Evolutionary conservation across 1,140 invertebrate genomes (phyloP).

Genomic region (Musca domestica): DNA sequence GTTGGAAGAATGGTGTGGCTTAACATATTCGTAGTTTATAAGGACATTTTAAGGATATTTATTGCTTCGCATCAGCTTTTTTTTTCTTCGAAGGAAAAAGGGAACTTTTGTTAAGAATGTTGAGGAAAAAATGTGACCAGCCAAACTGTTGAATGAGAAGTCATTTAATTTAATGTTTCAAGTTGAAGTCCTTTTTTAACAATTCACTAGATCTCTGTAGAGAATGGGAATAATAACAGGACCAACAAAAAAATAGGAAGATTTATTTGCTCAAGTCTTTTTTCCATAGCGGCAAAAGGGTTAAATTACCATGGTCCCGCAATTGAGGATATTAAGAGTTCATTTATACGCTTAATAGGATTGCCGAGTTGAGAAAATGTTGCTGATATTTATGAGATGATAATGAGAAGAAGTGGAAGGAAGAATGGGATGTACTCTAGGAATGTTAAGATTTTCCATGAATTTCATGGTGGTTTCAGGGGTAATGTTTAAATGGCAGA

Average conservation of each 20-base stretch:
- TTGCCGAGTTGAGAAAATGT: no score
- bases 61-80: not conserved
- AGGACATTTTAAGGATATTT: conserved; percentile 1
- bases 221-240: not conserved
- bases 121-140: not conserved
- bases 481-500: no score
- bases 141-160: conserved; percentile 20
- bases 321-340: no score
- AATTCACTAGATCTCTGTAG: not conserved
- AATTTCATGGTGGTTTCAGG: no score
- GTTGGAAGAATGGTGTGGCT: no score
- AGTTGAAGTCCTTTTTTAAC: not conserved
- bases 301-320: not conserved
- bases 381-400: no score
- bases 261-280: conserved; percentile 16
- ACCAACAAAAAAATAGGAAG: not conserved
- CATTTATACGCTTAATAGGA: no score
- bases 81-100: not conserved
- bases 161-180: conserved; percentile 19
- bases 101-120: not conserved
- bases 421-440: no score
- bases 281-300: not conserved
- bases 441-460: no score
- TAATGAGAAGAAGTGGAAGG: no score
- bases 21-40: no score